Base-by-base conservation (phyloP, 2,113 vertebrate species). In the Myrmecobius fasciatus region DNA sequence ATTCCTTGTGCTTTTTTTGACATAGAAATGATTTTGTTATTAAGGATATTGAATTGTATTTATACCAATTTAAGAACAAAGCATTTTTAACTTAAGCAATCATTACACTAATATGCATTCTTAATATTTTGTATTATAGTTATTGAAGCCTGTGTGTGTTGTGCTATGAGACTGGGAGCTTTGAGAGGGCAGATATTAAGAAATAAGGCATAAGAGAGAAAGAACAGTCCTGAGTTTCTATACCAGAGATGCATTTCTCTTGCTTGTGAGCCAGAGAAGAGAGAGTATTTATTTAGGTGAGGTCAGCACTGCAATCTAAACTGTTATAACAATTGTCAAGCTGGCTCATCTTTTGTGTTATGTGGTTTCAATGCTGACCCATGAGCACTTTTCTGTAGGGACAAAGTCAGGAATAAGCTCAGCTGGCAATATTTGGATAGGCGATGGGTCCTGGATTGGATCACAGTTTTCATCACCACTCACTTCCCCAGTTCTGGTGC, bases 21-120 rank as follows among this genome's bases (percentile, higher is more conserved):
- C 92, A 95, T 52, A 96, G 97, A 97, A 98, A 96, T 97, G 97
- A 96, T 98, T 99, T 99, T 99, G 99, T 99, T 99, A 98, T 98
- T 99, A 99, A 99, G 99, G 98, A 98, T 97, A 97, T 94, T 97
- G 97, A 98, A 97, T 97, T 95, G 92, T 97, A 96, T 97, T 95
- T 95, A 97, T 97, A 99, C 90, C 98, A 98, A 97, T 97, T 98
- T 98, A 98, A 98, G 98, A 98, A 98, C 93, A 98, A 98, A 98
- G 98, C 92, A 97, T 96, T 96, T 98, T 98, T 97, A 96, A 97
- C 96, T 96, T 97, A 91, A 92, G 97, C 91, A 96, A 97, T 98
- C 96, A 96, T 96, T 93, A 97, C 93, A 97, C 96, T 98, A 98
- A 97, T 83, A n/a, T 43, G 36, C 67, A 83, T 83, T 43, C 67